phyloP scores from a whole-genome alignment of 2,888 invertebrate genomes.

The Xestia c-nigrum region DNA sequence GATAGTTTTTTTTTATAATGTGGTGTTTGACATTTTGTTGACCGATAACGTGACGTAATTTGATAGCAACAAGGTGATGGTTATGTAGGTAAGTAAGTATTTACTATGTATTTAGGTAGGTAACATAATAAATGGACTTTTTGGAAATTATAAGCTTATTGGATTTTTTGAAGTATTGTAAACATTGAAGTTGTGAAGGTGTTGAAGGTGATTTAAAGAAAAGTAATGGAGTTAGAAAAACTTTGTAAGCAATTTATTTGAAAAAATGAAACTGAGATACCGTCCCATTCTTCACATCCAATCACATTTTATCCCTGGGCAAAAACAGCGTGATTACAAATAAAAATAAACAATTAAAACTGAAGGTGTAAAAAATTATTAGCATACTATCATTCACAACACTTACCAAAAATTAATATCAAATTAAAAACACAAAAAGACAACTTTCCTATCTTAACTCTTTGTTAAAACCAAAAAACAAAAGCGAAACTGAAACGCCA shows the following conservation, averaged over 20 bases:
- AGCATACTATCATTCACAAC: not conserved
- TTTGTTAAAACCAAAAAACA: conserved; percentile 22
- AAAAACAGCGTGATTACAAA: too few species aligned
- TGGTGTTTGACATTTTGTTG: conserved; percentile 27
- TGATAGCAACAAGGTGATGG: conserved; percentile 14
- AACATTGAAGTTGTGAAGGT: not conserved
- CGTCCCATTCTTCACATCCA: not conserved
- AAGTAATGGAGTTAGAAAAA: not conserved
- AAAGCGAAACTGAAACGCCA: conserved; percentile 37
- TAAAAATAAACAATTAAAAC: not conserved
- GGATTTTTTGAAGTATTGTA: not conserved
- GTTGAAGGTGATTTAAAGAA: not conserved
- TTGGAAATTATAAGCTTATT: not conserved
- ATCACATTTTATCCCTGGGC: too few species aligned
- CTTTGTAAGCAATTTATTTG: too few species aligned
- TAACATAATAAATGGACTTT: not conserved
- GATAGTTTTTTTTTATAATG: conserved; percentile 52
- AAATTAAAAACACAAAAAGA: not conserved
- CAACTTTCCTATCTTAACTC: not conserved
- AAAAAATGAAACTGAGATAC: not conserved
- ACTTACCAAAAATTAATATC: too few species aligned
- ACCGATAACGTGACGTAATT: conserved; percentile 45
- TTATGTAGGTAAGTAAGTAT: not conserved
- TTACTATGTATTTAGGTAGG: not conserved
- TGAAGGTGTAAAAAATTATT: not conserved